Base-by-base conservation (phyloP, 2,888 invertebrate genomes). In the Oeneis ivallda region DNA sequence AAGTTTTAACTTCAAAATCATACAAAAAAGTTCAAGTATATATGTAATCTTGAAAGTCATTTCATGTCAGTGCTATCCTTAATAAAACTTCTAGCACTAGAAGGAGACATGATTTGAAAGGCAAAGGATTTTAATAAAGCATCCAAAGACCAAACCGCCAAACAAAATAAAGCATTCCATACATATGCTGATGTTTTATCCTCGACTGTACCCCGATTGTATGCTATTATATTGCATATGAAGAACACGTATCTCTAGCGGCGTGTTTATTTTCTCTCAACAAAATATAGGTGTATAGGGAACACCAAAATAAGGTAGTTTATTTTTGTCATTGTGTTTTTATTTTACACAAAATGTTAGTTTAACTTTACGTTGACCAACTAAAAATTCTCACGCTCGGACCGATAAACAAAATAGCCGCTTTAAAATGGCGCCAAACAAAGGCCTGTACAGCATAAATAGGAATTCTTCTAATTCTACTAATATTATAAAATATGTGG, bases 171-270 rank as follows among this genome's bases (percentile, higher is more conserved):
- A 45, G 8, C 5, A 32, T 8, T 34, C 45, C 45, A 47, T 58
- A 58, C 47, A 45, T 58, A 58, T 57, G 59, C 60, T 60, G 60
- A 49, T 60, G 17, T 52, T 61, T 52, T 52, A 26, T 61, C 13
- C 50, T 8, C 50, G 61, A 61, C 61, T 61, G 61, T 61, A 52
- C 61, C 39, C 50, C 47, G 43, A 19, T 41, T 61, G 39, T 61
- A 41, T 61, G 61, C 61, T 41, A n/a, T 52, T 61, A 64, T 59
- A 64, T 59, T 59, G 64, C 59, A 59, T 64, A 56, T 56, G 54
- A 65, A 41, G 49, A 61, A 49, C 56, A 65, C 61, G 64, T 64
- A 45, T 13, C 59, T 45, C 63, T 17, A n/a, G 41, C 43, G 43
- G 43, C 64, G 50, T 34, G 64, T 64, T 64, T 58, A 64, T 64